Base-by-base conservation (phyloP, 2,888 invertebrate species). In the Phyllotreta cruciferae region DNA sequence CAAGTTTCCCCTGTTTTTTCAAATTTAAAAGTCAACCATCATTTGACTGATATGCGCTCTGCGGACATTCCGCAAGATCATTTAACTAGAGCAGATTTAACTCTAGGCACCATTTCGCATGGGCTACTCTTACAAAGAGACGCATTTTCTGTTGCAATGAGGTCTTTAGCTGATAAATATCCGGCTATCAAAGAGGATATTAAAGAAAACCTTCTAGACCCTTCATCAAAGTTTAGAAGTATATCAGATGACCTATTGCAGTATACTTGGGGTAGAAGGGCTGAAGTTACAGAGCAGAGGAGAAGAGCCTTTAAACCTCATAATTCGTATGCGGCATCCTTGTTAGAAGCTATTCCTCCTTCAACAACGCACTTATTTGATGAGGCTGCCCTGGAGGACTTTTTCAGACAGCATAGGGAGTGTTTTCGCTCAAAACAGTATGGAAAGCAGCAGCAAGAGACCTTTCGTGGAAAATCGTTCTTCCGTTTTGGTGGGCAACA, bases 391-490 rank as follows among this genome's bases (percentile, higher is more conserved):
- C 14, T 62, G 13, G 36, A 57, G 14, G 58, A 65, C 2, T 34
- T 62, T 1, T 47, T 54, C 56, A 62, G 58, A 65, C 58, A 65
- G 45, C 45, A 65, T 55, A 45, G 62, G 56, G 37, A 37, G 3
- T 52, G 14, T 44, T 61, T 62, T 56, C 39, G 50, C 5, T 14
- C 14, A 38, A n/a, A n/a, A n/a, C n/a, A n/a, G n/a, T n/a, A n/a
- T n/a, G n/a, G n/a, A n/a, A n/a, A n/a, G n/a, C n/a, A n/a, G n/a
- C n/a, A n/a, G n/a, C n/a, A n/a, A n/a, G n/a, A n/a, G n/a, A n/a
- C n/a, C n/a, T n/a, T n/a, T 14, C 50, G 50, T 39, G 9, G 37
- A 49, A 39, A 50, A 50, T 7, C 24, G 49, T 34, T 58, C 58
- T n/a, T 38, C n/a, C 49, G 50, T 39, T 34, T 49, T 58, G 1